Percentiles rank a stretch among this genome's conserved stretches.
These are phyloP conservation scores for Neoarius graeffei DNA, from an alignment of 2,113 vertebrate species.

Conservation along the genomic window DNA sequence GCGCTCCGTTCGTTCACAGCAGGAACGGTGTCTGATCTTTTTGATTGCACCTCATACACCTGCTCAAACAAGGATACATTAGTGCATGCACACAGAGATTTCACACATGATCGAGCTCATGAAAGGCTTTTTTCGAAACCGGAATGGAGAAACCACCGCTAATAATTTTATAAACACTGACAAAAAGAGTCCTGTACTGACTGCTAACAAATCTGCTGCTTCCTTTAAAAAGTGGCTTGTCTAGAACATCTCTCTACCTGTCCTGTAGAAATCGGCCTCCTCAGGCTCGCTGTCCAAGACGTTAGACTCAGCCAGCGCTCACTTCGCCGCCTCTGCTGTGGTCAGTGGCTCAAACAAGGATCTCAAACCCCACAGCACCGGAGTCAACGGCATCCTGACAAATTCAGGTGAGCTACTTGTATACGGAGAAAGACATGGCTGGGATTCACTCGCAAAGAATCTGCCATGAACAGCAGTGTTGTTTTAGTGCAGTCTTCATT, in stretches of 20 bases:
- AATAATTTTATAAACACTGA: neutral
- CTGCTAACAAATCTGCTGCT: neutral
- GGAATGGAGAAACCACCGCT: neutral
- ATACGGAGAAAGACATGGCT: neutral
- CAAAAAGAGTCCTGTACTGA: neutral
- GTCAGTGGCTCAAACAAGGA: slow-evolving; percentile 83
- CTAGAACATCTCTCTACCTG: neutral
- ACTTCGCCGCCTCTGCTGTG: slow-evolving; percentile 91
- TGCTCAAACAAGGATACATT: too few species aligned
- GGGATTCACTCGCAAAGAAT: neutral
- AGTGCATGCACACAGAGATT: neutral
- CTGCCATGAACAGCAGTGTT: neutral
- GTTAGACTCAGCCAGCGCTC: slow-evolving; percentile 89
- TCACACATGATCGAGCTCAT: neutral
- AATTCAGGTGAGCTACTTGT: slow-evolving; percentile 77
- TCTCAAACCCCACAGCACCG: slow-evolving; percentile 72
- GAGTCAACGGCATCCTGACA: slow-evolving; percentile 81
- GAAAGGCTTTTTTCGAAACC: neutral
- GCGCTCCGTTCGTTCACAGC: too few species aligned
- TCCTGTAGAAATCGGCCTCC: slow-evolving; percentile 73
- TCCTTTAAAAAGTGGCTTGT: neutral
- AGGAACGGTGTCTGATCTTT: too few species aligned
- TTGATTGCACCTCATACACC: too few species aligned
- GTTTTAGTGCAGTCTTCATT: neutral
- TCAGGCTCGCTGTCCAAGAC: slow-evolving; percentile 85